Evolutionary conservation across 2,113 vertebrate species (phyloP), one percentile per base, ranked within the genome.

Genomic region (Aegithalos caudatus): DNA sequence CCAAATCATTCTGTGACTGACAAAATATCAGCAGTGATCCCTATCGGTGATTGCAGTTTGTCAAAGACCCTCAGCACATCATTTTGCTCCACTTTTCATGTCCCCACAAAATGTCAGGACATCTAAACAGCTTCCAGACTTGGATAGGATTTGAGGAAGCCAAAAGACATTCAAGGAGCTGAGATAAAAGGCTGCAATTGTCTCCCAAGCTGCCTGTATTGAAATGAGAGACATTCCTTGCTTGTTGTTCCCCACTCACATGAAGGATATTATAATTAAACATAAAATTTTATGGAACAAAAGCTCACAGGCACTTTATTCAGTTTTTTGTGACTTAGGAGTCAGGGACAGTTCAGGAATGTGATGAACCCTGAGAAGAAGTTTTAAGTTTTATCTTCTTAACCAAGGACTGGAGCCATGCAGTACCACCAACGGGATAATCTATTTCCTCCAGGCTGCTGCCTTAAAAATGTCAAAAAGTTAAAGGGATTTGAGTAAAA

Each of bases 401-500:
- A 61, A 61, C 37, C 28, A 48, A 65, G 69, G 72, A 18, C 60
- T 15, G 40, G 65, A 91, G 45, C 40, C 0, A 0, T 0, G 1
- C 17, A 10, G 45, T 53, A 51, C 70, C 81, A 76, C 58, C 0
- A 0, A 24, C 0, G 0, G 86, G 61, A 92, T 87, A 92, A 95
- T 87, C 89, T 74, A 27, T 61, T 95, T 96, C 84, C 91, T 97
- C 58, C 93, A 91, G 84, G 70, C 73, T 85, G 54, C 78, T 90
- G 87, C 90, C 65, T 81, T 76, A 84, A 91, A 94, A 84, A 82
- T 53, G 73, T 91, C 93, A 85, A 79, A 92, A 92, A 83, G 71
- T 80, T 86, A 83, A 94, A 88, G 44, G 45, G 45, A 89, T 84
- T 91, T 61, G 84, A 72, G 78, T 80, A 94, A 94, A 96, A 97